These are phyloP conservation scores for Parnassius smintheus DNA, from an alignment of 2,888 invertebrate species.

Conservation along the genomic window DNA sequence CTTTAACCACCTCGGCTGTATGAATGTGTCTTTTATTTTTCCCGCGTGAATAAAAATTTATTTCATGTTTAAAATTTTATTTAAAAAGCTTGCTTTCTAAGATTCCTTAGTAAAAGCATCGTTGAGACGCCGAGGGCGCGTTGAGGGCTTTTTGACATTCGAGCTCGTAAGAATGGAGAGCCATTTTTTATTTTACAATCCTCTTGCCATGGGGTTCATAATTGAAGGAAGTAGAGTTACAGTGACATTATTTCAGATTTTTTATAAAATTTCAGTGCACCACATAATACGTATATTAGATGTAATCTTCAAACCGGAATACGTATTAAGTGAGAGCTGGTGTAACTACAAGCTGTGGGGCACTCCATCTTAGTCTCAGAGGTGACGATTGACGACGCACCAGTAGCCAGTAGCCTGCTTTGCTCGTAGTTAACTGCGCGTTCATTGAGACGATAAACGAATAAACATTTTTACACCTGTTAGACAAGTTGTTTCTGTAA, in stretches of 20 bases:
- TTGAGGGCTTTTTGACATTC: slow-evolving; percentile 10
- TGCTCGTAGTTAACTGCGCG: too few species aligned
- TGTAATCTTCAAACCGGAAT: too few species aligned
- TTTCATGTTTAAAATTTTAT: slow-evolving; percentile 11
- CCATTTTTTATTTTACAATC: slow-evolving; percentile 8
- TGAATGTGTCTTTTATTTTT: neutral
- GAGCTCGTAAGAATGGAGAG: neutral
- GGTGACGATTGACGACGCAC: too few species aligned
- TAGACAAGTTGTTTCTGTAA: too few species aligned
- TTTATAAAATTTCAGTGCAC: neutral
- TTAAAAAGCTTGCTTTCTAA: slow-evolving; percentile 7
- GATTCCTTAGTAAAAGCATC: slow-evolving; percentile 10
- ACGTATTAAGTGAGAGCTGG: too few species aligned
- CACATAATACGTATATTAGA: neutral
- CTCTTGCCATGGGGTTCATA: neutral
- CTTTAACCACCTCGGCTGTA: too few species aligned
- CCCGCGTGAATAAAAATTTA: neutral
- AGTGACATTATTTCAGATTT: too few species aligned
- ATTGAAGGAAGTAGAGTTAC: neutral
- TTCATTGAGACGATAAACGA: too few species aligned
- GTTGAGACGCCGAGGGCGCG: slow-evolving; percentile 9
- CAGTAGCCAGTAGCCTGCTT: too few species aligned
- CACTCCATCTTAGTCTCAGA: too few species aligned
- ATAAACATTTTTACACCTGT: too few species aligned
- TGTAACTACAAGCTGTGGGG: too few species aligned